Percentiles rank a stretch among this genome's conserved stretches.
Evolutionary conservation across 2,113 vertebrate species (phyloP).

Genomic region (Grantiella picta): DNA sequence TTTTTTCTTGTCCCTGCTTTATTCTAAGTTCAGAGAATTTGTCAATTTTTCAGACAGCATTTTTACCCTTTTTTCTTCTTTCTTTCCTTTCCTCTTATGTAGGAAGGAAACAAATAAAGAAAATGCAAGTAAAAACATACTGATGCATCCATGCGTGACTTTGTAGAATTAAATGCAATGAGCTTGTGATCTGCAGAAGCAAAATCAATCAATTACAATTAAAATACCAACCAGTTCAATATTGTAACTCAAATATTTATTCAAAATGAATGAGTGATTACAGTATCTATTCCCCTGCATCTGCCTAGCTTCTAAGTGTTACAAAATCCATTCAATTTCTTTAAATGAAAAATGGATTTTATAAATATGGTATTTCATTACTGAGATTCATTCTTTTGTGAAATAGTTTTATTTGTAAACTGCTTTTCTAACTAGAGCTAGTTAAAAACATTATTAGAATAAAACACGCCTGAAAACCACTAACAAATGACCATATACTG

Average conservation of each 20-base stretch:
- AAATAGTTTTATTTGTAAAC: background rate
- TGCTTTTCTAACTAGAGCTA: background rate
- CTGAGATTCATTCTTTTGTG: background rate
- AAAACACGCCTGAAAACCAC: background rate
- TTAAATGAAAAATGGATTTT: background rate
- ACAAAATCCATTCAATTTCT: background rate
- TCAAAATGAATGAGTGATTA: background rate
- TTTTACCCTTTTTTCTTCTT: background rate
- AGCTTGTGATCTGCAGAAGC: background rate
- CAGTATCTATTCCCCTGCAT: background rate
- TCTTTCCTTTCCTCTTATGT: background rate
- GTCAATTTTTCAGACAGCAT: background rate
- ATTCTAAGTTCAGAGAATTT: background rate
- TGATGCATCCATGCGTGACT: background rate
- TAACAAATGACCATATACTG: background rate
- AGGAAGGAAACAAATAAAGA: background rate
- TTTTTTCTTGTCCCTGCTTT: background rate
- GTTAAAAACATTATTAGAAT: background rate
- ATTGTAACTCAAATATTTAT: background rate
- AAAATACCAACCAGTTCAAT: slow-evolving; percentile 2
- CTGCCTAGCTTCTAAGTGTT: background rate
- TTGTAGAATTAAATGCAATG: background rate
- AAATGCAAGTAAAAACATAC: background rate
- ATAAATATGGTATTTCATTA: background rate
- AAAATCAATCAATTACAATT: background rate